Conservation (phyloP, 2,797 vertebrate species). For the Peromyscus melanophrys region DNA sequence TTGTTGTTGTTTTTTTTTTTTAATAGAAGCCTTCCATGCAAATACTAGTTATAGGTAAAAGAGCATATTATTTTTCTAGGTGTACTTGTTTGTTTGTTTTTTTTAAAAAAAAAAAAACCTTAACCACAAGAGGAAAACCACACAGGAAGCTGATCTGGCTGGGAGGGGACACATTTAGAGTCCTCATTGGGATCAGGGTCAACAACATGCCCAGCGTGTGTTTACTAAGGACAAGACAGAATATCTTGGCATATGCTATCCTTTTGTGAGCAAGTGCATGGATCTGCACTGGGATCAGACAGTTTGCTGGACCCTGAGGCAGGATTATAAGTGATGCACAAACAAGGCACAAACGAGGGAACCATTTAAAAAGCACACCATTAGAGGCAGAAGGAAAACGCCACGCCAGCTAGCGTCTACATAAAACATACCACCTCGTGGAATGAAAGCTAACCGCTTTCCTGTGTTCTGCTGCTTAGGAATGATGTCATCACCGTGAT, state of each 20-base stretch:
- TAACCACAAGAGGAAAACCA: conserved; percentile 11
- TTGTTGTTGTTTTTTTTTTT: too few relatives aligned
- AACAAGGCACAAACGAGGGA: conserved; percentile 76
- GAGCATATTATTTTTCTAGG: conserved; percentile 17
- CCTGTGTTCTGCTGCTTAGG: conserved; percentile 55
- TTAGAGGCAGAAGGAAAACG: conserved; percentile 69
- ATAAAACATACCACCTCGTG: conserved; percentile 79
- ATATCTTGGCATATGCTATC: conserved; percentile 68
- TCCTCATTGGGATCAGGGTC: conserved; percentile 58
- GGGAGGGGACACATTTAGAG: conserved; percentile 42
- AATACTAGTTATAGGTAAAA: conserved; percentile 35
- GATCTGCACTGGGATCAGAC: conserved; percentile 34
- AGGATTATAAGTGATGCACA: conserved; percentile 68
- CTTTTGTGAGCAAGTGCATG: conserved; percentile 60
- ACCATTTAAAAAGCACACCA: conserved; percentile 69
- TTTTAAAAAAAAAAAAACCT: not conserved
- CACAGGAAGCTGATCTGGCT: conserved; percentile 27
- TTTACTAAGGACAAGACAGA: conserved; percentile 47
- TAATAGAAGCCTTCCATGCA: conserved; percentile 1
- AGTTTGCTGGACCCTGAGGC: conserved; percentile 73
- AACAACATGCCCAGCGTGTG: conserved; percentile 7
- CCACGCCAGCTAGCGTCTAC: conserved; percentile 33
- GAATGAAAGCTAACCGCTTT: conserved; percentile 75
- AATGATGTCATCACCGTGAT: conserved; percentile 79
- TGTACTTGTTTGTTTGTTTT: not conserved